Conservation (phyloP, 2,113 vertebrate species). For the Cromileptes altivelis region DNA sequence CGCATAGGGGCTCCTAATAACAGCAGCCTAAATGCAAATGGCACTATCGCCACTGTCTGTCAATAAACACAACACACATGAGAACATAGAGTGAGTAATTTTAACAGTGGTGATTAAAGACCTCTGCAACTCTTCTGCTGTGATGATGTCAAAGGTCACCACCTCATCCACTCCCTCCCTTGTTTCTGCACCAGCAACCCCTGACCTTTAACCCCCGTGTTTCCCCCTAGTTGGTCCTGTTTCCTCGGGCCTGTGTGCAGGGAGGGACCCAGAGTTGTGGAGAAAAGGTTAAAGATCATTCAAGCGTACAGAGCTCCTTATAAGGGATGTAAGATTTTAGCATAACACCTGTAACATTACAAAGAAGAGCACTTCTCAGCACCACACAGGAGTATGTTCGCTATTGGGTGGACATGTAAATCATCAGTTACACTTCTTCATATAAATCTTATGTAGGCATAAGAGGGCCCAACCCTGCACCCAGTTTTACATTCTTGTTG, state of each 20-base stretch:
- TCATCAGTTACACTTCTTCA: neutral
- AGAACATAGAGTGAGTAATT: constrained; percentile 12
- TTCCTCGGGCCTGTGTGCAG: constrained; percentile 24
- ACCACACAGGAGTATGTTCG: neutral
- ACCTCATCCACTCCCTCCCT: constrained; percentile 57
- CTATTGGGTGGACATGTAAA: neutral
- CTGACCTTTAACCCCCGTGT: constrained; percentile 55
- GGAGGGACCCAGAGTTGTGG: neutral
- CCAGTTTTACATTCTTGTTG: constrained; percentile 28
- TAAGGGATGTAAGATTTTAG: constrained; percentile 5
- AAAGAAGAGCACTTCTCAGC: neutral
- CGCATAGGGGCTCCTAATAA: too few species aligned
- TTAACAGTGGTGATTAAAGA: constrained; percentile 31
- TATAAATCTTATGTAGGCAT: neutral
- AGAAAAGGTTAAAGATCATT: constrained; percentile 32
- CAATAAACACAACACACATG: constrained; percentile 11
- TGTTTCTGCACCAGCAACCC: constrained; percentile 57
- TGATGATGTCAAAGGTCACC: constrained; percentile 64
- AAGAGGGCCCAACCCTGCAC: constrained; percentile 20
- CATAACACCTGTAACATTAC: constrained; percentile 1
- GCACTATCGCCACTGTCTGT: too few species aligned
- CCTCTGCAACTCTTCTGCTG: constrained; percentile 40
- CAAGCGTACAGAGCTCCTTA: neutral
- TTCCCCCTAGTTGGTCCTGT: constrained; percentile 40
- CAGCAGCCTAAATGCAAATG: too few species aligned